phyloP scores from a whole-genome alignment of 2,888 invertebrate species.

The Limnephilus rhombicus region DNA sequence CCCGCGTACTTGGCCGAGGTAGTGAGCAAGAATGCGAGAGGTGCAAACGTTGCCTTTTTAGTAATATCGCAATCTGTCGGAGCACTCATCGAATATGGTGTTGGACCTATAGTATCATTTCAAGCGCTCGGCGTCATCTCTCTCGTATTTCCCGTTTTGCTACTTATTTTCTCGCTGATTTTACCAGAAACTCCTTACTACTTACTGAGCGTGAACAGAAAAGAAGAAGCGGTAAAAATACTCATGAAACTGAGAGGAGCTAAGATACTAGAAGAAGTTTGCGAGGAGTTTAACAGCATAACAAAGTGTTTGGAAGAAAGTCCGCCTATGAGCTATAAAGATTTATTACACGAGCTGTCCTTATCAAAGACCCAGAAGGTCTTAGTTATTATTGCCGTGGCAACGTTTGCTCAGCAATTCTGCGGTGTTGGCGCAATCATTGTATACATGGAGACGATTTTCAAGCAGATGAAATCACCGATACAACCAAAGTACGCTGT shows the following conservation, averaged over 20 bases:
- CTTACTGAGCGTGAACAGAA: conserved; percentile 53
- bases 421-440: conserved; percentile 73
- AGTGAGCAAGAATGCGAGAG: conserved; percentile 58
- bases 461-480: conserved; percentile 70
- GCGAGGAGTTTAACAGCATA: conserved; percentile 60
- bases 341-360: conserved; percentile 57
- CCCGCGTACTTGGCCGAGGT: conserved; percentile 63
- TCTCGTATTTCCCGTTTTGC: conserved; percentile 50
- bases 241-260: conserved; percentile 60
- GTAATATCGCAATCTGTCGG: conserved; percentile 62
- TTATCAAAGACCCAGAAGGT: conserved; percentile 58
- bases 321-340: conserved; percentile 55
- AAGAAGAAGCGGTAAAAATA: conserved; percentile 51
- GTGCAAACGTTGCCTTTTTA: conserved; percentile 56
- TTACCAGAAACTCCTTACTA: conserved; percentile 63
- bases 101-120: conserved; percentile 59
- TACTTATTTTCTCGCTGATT: conserved; percentile 53
- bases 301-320: conserved; percentile 62
- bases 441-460: conserved; percentile 73
- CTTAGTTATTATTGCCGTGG: conserved; percentile 67
- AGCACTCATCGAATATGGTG: conserved; percentile 56
- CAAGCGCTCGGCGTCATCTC: conserved; percentile 57
- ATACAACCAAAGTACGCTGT: conserved; percentile 71
- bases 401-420: conserved; percentile 72
- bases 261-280: conserved; percentile 33